Evolutionary conservation across 1,140 invertebrate species (phyloP).

Genomic region (Drosophila orena): DNA sequence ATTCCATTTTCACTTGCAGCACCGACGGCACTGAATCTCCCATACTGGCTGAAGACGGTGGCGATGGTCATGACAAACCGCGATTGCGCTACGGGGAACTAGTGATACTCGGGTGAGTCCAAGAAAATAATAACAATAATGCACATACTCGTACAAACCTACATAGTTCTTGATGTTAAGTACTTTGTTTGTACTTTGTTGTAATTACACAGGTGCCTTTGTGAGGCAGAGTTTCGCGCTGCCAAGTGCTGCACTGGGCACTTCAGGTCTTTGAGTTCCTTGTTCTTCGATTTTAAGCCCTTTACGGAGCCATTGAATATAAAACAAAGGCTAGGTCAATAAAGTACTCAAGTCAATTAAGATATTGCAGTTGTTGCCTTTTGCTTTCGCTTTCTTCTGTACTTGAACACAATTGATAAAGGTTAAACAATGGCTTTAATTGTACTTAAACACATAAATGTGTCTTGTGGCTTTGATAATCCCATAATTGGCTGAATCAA

Average conservation of each 20-base stretch:
- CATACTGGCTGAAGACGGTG: constrained; percentile 89
- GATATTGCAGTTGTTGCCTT: not conserved
- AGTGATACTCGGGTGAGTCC: constrained; percentile 95
- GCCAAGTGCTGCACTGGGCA: constrained; percentile 29
- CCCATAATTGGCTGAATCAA: not conserved
- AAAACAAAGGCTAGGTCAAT: constrained; percentile 22
- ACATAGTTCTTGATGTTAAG: too few species aligned
- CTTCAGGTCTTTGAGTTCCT: constrained; percentile 18
- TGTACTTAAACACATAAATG: too few species aligned
- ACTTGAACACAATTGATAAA: not conserved
- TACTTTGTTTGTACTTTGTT: constrained; percentile 10
- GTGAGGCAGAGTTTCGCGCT: not conserved
- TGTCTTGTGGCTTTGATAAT: too few species aligned
- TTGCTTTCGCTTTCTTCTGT: constrained; percentile 13
- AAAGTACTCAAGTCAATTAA: constrained; percentile 2
- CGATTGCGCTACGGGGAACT: constrained; percentile 96
- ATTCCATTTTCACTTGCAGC: constrained; percentile 82
- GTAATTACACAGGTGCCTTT: constrained; percentile 1
- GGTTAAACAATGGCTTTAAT: not conserved
- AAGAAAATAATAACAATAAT: constrained; percentile 1
- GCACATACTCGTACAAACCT: too few species aligned
- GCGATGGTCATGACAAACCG: constrained; percentile 89
- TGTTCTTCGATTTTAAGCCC: constrained; percentile 20
- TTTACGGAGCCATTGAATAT: not conserved
- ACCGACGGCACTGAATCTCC: constrained; percentile 90